Evolutionary conservation across 2,888 invertebrate genomes (phyloP), one percentile per base, ranked within the genome.

Genomic region (Ditylenchus weischeri): DNA sequence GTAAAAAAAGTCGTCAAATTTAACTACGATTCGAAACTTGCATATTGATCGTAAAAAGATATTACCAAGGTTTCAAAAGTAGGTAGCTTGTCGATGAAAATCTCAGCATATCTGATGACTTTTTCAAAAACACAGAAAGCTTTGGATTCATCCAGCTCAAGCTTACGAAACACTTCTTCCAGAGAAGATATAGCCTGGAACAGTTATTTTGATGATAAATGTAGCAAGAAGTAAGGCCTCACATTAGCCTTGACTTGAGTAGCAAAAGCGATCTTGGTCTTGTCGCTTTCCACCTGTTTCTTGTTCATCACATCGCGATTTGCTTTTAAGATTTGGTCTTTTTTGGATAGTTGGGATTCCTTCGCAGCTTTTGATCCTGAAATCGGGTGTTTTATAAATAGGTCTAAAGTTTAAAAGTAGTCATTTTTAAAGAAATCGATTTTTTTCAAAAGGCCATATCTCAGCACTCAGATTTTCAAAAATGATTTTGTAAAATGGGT

Each of bases 101-200:
- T 29, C 29, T 73, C 77, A n/a, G 64, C 64, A 54, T 68, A 66
- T 1, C 76, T 69, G 23, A 75, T 65, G 10, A 73, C 72, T n/a
- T 76, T 68, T 66, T 80, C 79, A 59, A 70, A 81, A 10, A 70
- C 66, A 57, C 81, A 81, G 4, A 75, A 57, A 8, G 81, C 81
- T 65, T 74, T 79, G n/a, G 81, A 75, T 66, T 82, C 81, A 0
- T 74, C 72, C 49, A 80, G 62, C 43, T 80, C 79, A 35, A 81
- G 72, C 18, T 74, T 72, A 11, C 76, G 68, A 50, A 75, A 69
- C 29, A 80, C 70, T 38, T 76, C 75, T 23, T 76, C 78, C 18
- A 81, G 69, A 49, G 71, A 74, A 7, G 65, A 38, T 38, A 80
- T 71, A 0, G 79, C 66, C 72, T 79, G 66, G 35, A 75, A 58